Evolutionary conservation across 1,140 invertebrate species (phyloP), one percentile per base, ranked within the genome.

Genomic region (Delia radicum): DNA sequence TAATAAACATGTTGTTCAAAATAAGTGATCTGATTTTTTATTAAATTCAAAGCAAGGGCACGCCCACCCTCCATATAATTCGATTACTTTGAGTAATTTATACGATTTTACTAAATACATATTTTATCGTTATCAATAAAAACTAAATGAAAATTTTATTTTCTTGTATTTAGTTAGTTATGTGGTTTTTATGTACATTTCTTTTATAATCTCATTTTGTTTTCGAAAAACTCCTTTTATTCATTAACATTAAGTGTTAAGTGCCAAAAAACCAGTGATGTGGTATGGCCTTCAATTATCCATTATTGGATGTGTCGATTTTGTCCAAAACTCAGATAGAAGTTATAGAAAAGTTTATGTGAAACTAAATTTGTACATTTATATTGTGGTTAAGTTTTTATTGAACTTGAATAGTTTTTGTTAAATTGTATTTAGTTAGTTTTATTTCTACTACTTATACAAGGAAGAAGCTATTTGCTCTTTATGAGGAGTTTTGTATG

Each of bases 361-460:
- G n/a, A 55, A 69, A 69, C 65, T 21, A 69, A 69, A 69, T 69
- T 69, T 69, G 65, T 69, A 33, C 65, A 69, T 69, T 69, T 69
- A 33, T 69, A 37, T 69, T 69, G 65, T 69, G 65, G 65, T 69
- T 31, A 37, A 69, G 65, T 69, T 69, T 69, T 69, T 69, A 69
- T 69, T 69, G 65, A 69, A 69, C 65, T 69, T 69, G 65, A 69
- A 69, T 69, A 69, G 65, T 69, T 69, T 21, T 5, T 24, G 62
- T 65, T 65, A 31, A 65, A 28, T 65, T 65, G 12, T 29, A 65
- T 65, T 65, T 65, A 29, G 62, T 65, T 27, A n/a, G n/a, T n/a
- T n/a, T 65, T 28, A n/a, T 29, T 65, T 28, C 6, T 65, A 3
- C 3, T 63, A 26, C 5, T 27, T 27, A 18, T 21, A n/a, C n/a